Conservation (phyloP, 2,888 invertebrate genomes). For the Nycteola revayana region DNA sequence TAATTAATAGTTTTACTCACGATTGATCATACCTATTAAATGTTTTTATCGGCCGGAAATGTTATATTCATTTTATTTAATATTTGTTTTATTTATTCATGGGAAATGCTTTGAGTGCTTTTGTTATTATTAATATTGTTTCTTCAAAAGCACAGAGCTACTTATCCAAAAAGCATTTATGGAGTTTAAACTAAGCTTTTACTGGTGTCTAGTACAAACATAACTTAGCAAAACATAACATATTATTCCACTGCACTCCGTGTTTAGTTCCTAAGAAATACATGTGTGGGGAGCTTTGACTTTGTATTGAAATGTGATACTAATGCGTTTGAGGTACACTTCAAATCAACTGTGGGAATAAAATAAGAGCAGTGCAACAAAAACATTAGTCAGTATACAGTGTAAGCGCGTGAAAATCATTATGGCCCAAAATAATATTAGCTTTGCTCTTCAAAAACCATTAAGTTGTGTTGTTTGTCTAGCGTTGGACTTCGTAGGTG, state of each 20-base stretch:
- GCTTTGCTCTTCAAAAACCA: conserved; percentile 70
- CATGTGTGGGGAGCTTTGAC: conserved; percentile 11
- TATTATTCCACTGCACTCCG: conserved; percentile 1
- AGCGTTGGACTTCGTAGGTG: conserved; percentile 40
- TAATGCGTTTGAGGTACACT: conserved; percentile 35
- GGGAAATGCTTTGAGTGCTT: too few species aligned
- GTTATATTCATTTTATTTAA: conserved; percentile 14
- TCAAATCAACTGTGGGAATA: conserved; percentile 51
- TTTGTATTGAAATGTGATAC: conserved; percentile 37
- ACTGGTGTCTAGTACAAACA: too few species aligned
- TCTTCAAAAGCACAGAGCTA: too few species aligned
- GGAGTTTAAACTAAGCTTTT: too few species aligned
- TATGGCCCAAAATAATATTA: conserved; percentile 78
- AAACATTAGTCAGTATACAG: conserved; percentile 56
- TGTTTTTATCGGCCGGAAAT: conserved; percentile 22
- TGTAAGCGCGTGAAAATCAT: conserved; percentile 72
- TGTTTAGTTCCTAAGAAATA: conserved; percentile 13
- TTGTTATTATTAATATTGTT: too few species aligned
- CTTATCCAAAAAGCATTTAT: too few species aligned
- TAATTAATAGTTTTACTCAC: conserved; percentile 29
- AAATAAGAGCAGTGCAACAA: conserved; percentile 55
- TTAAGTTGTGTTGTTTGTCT: conserved; percentile 70
- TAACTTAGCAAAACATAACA: not conserved
- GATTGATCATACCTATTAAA: conserved; percentile 19
- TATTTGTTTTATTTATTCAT: too few species aligned